phyloP scores from a whole-genome alignment of 2,113 vertebrate species.

The Eupsittula cactorum region DNA sequence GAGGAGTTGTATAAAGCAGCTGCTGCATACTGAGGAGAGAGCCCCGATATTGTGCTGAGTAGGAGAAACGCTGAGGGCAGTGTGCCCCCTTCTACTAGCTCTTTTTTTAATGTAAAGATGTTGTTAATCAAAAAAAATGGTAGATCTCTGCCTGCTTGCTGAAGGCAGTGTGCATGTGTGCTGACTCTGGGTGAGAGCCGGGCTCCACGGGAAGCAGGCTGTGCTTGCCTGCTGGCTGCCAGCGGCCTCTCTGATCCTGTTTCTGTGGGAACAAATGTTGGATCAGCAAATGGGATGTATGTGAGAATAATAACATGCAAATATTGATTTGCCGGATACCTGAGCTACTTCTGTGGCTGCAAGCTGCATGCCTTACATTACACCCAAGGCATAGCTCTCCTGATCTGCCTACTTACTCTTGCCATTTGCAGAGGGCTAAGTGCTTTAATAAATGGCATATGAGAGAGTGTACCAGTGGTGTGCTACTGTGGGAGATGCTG shows the following conservation, averaged over 20 bases:
- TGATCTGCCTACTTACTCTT: not conserved
- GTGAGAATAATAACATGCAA: not conserved
- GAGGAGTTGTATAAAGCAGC: not conserved
- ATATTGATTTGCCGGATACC: conserved; percentile 47
- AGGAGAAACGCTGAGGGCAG: not conserved
- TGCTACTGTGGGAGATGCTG: not conserved
- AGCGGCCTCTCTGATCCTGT: not conserved
- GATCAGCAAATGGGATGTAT: conserved; percentile 21
- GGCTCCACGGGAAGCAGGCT: not conserved
- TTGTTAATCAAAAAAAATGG: not conserved
- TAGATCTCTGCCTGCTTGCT: not conserved
- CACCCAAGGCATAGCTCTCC: not conserved
- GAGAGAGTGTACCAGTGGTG: rapidly evolving
- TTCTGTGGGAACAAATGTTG: not conserved
- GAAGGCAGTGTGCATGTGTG: rapidly evolving
- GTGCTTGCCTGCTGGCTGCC: not conserved
- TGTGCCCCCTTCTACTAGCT: not conserved
- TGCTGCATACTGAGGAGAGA: rapidly evolving
- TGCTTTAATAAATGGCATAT: rapidly evolving
- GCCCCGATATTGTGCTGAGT: not conserved
- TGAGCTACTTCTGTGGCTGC: not conserved
- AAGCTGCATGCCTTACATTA: not conserved
- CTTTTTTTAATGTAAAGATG: not conserved
- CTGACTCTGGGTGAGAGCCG: not conserved
- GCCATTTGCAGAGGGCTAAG: not conserved